phyloP scores from a whole-genome alignment of 2,113 vertebrate genomes.

The Proteles cristata region DNA sequence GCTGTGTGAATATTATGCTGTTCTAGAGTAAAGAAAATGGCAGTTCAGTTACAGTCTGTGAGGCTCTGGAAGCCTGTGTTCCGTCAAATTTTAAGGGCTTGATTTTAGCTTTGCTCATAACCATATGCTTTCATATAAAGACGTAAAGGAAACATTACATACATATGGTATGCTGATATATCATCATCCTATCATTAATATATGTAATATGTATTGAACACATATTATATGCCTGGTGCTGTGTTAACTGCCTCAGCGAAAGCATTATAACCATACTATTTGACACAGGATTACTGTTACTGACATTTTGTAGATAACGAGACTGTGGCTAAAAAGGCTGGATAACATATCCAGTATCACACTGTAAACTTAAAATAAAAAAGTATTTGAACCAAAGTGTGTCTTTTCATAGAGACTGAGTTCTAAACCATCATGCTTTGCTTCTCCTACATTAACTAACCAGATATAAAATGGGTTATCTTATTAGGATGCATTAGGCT shows the following conservation, averaged over 20 bases:
- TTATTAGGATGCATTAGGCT: neutral
- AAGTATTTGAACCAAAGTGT: neutral
- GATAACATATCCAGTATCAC: neutral
- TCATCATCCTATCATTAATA: neutral
- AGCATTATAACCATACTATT: neutral
- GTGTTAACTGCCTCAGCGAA: neutral
- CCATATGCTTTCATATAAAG: neutral
- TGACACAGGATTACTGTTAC: rapidly evolving
- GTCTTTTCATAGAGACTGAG: neutral
- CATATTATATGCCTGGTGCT: neutral
- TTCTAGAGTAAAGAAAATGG: neutral
- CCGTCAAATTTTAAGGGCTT: neutral
- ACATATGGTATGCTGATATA: neutral
- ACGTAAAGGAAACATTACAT: neutral
- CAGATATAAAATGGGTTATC: neutral
- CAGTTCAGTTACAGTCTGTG: neutral
- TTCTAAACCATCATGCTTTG: neutral
- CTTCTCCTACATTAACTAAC: neutral
- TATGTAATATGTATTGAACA: neutral
- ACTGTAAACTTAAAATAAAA: neutral
- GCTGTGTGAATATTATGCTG: no score
- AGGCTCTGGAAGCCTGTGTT: rapidly evolving
- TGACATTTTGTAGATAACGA: neutral
- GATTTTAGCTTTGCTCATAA: neutral
- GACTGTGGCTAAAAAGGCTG: neutral